Evolutionary conservation across 2,888 invertebrate genomes (phyloP).

Genomic region (Pammene fasciana): DNA sequence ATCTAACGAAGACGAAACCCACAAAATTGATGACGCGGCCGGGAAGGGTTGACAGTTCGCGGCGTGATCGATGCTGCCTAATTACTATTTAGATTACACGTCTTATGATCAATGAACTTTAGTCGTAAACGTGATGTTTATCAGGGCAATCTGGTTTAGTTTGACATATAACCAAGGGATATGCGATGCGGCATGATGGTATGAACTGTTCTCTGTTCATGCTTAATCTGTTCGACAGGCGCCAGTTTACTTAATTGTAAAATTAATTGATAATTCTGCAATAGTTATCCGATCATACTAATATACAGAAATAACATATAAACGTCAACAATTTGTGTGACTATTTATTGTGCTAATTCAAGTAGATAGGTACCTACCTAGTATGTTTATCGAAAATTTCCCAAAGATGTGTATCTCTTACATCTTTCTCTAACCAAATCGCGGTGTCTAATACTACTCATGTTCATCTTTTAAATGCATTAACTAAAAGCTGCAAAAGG

Average conservation of each 20-base stretch:
- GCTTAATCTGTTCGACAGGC: background rate
- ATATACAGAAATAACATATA: too few relatives aligned
- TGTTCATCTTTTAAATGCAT: too few relatives aligned
- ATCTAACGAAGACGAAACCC: constrained; percentile 18
- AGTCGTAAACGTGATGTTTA: constrained; percentile 10
- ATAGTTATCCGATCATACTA: too few relatives aligned
- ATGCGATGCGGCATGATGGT: background rate
- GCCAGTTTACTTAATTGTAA: background rate
- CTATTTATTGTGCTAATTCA: too few relatives aligned
- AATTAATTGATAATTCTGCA: too few relatives aligned
- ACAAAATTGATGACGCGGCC: constrained; percentile 24
- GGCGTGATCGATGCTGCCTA: constrained; percentile 28
- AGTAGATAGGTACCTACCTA: too few relatives aligned
- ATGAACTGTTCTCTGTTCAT: background rate
- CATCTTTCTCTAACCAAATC: too few relatives aligned
- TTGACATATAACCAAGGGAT: background rate
- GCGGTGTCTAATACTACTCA: too few relatives aligned
- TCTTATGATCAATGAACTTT: constrained; percentile 24
- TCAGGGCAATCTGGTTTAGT: constrained; percentile 1
- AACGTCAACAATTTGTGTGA: too few relatives aligned
- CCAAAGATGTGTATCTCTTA: too few relatives aligned
- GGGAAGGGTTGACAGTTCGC: constrained; percentile 27
- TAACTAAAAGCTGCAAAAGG: too few relatives aligned
- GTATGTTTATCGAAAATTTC: too few relatives aligned
- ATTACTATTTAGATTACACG: constrained; percentile 25